Conservation (phyloP, 2,888 invertebrate species). For the Chloromyia formosa region DNA sequence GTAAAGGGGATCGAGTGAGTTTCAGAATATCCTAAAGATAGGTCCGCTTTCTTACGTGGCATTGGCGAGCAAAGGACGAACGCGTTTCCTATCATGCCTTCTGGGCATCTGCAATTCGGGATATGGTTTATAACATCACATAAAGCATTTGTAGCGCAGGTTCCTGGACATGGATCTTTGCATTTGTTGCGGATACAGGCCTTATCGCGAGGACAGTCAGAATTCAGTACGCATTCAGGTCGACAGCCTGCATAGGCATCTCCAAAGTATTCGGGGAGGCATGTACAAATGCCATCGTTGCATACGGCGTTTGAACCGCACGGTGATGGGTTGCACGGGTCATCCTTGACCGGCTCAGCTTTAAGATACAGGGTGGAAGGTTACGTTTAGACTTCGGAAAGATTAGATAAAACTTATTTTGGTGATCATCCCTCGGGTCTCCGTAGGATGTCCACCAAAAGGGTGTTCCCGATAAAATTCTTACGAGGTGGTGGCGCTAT, state of each 20-base stretch:
- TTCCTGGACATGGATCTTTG: conserved; percentile 77
- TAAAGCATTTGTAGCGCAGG: conserved; percentile 74
- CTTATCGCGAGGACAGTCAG: conserved; percentile 70
- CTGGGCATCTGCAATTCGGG: conserved; percentile 74
- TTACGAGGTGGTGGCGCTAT: conserved; percentile 38
- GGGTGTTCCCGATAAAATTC: conserved; percentile 10
- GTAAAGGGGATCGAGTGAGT: not conserved
- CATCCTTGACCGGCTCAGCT: conserved; percentile 27
- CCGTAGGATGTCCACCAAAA: not conserved
- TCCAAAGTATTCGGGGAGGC: conserved; percentile 70
- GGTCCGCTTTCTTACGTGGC: conserved; percentile 18
- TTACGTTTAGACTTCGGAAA: not conserved
- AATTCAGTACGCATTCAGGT: conserved; percentile 80
- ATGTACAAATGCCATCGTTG: conserved; percentile 69
- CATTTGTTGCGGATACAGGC: conserved; percentile 78
- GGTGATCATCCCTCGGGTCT: not conserved
- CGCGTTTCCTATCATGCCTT: conserved; percentile 73
- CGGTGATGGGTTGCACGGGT: conserved; percentile 67
- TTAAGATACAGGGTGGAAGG: no score
- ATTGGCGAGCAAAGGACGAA: conserved; percentile 67
- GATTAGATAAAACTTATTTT: not conserved
- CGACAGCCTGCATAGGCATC: conserved; percentile 74
- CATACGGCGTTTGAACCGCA: conserved; percentile 75
- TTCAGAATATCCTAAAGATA: no score
- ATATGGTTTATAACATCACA: conserved; percentile 78